Evolutionary conservation across 1,140 invertebrate genomes (phyloP).

Genomic region (Temnothorax nylanderi): DNA sequence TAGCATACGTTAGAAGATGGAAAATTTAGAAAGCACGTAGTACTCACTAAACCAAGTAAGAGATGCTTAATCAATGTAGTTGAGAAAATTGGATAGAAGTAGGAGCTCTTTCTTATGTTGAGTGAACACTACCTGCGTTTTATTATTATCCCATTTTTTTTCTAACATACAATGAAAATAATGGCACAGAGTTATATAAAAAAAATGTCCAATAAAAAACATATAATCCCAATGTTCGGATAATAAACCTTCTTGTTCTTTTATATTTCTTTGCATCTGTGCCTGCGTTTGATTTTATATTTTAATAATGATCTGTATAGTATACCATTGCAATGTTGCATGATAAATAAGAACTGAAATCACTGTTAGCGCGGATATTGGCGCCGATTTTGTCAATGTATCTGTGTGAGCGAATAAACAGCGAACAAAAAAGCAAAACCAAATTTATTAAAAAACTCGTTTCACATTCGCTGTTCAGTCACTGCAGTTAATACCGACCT

Average conservation of each 20-base stretch:
- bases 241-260: conserved; percentile 73
- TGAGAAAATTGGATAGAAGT: not conserved
- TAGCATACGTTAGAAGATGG: not conserved
- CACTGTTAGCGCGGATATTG: conserved; percentile 47
- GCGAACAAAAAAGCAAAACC: not conserved
- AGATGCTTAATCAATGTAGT: not conserved
- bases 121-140: conserved; percentile 11
- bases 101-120: not conserved
- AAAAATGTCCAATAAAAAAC: conserved; percentile 24
- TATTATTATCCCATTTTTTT: not conserved
- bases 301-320: conserved; percentile 4
- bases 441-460: not conserved
- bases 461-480: not conserved
- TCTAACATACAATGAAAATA: conserved; percentile 34
- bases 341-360: conserved; percentile 45
- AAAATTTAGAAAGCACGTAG: not conserved
- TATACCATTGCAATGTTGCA: not conserved
- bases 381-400: conserved; percentile 30
- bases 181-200: conserved; percentile 2
- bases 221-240: conserved; percentile 64
- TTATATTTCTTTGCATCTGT: conserved; percentile 1
- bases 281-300: conserved; percentile 29
- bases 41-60: not conserved
- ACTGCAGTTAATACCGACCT: not conserved
- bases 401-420: not conserved